Evolutionary conservation across 2,888 invertebrate species (phyloP).

Genomic region (Drosophila fungiperda): DNA sequence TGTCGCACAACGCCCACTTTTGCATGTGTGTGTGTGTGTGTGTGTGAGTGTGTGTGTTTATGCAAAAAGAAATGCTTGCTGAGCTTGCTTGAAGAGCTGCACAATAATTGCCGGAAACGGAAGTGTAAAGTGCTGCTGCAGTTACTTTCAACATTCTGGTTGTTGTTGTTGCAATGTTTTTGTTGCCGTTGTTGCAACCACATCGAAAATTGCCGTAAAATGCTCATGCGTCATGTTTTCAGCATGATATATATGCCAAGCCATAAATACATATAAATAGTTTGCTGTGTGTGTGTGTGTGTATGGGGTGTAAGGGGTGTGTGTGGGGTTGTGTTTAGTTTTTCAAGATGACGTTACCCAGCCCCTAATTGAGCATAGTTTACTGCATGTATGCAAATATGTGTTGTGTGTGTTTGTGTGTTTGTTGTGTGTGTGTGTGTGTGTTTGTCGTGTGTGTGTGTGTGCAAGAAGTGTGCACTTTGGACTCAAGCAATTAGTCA

Average conservation of each 20-base stretch:
- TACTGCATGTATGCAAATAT: slow-evolving; percentile 62
- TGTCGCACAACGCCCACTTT: slow-evolving; percentile 31
- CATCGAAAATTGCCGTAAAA: slow-evolving; percentile 61
- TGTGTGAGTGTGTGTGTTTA: slow-evolving; percentile 19
- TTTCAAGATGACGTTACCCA: slow-evolving; percentile 47
- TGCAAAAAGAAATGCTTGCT: slow-evolving; percentile 41
- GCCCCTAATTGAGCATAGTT: slow-evolving; percentile 53
- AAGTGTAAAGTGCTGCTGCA: slow-evolving; percentile 77
- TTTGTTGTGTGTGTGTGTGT: slow-evolving; percentile 1
- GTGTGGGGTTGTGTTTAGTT: slow-evolving; percentile 20
- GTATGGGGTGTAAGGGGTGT: neutral
- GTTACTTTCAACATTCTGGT: slow-evolving; percentile 36
- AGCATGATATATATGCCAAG: slow-evolving; percentile 41
- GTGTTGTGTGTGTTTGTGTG: slow-evolving; percentile 1
- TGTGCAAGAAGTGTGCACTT: slow-evolving; percentile 53
- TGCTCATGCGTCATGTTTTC: slow-evolving; percentile 52
- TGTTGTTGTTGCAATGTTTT: slow-evolving; percentile 23
- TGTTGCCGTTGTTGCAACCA: slow-evolving; percentile 34
- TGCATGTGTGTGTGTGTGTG: slow-evolving; percentile 4
- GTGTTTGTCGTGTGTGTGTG: slow-evolving; percentile 28
- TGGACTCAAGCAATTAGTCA: slow-evolving; percentile 75
- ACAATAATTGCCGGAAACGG: slow-evolving; percentile 79
- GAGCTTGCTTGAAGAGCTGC: slow-evolving; percentile 36
- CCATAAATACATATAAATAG: slow-evolving; percentile 31
- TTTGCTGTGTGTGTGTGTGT: slow-evolving; percentile 1